Evolutionary conservation across 2,113 vertebrate species (phyloP), one percentile per base, ranked within the genome.

Genomic region (Indicator indicator): DNA sequence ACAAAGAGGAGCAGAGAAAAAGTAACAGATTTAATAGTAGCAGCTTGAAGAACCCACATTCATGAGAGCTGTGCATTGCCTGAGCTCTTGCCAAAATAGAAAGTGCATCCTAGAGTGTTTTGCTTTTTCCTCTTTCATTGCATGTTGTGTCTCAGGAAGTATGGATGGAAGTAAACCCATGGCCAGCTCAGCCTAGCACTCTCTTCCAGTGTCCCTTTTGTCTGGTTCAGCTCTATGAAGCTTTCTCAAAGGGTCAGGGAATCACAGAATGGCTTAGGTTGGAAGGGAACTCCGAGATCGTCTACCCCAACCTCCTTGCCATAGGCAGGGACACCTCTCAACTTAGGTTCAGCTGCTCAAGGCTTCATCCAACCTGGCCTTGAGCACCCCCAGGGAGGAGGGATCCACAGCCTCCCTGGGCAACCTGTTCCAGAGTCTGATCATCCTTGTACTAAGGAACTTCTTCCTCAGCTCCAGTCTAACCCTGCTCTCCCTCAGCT

Each of bases 41-140:
- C 60, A 89, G 62, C 72, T 92, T 90, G 75, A 67, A 89, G 58
- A 96, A 83, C 32, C n/a, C 38, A n/a, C 64, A 15, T 93, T 74
- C 16, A 15, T 83, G 62, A 54, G 33, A 90, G 20, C 18, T 88
- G n/a, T 55, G 36, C 27, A 1, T 67, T 93, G 38, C 73, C 26
- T 55, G 59, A 87, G 18, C 36, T 76, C 40, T 87, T 73, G 55
- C 40, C 4, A 59, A 40, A 72, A 74, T 58, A 36, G 26, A 56
- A 36, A 24, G 20, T 30, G 9, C 36, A 27, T 63, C 50, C 67
- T 19, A 42, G n/a, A 33, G 11, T 83, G 71, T 80, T 88, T 75
- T 77, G 19, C 5, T 52, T 83, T 85, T 71, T 54, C 27, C 17
- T 84, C 63, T 87, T 86, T 75, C 38, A 48, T 87, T 40, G 4